Conservation (phyloP, 2,797 vertebrate genomes). For the Heteromormyrus szaboi region DNA sequence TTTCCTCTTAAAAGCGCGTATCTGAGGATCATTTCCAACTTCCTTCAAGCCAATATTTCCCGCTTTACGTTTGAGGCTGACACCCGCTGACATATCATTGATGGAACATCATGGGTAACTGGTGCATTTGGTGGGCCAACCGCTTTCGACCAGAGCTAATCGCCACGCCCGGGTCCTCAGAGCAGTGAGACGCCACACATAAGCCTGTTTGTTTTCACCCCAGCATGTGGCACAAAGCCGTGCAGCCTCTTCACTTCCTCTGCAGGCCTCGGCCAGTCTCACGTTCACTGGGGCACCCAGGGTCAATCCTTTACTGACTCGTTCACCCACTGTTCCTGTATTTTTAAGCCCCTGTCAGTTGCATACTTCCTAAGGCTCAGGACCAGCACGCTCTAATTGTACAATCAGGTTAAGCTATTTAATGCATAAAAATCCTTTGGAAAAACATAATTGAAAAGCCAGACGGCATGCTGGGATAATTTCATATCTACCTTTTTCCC, state of each 20-base stretch:
- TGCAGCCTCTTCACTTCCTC: not conserved
- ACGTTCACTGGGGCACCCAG: not conserved
- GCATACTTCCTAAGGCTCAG: not conserved
- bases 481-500: constrained; percentile 18
- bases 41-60: not conserved
- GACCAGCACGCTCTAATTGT: constrained; percentile 3
- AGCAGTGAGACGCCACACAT: not conserved
- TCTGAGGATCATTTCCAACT: not conserved
- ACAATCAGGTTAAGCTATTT: constrained; percentile 14
- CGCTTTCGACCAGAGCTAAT: not conserved
- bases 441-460: constrained; percentile 21
- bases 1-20: not conserved
- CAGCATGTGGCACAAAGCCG: not conserved
- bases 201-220: constrained; percentile 5
- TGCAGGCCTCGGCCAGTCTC: not conserved
- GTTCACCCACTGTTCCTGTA: not conserved
- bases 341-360: not conserved
- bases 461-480: constrained; percentile 4
- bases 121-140: not conserved
- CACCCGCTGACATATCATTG: not conserved
- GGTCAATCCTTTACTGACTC: not conserved
- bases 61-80: not conserved
- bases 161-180: not conserved
- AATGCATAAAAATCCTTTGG: constrained; percentile 9
- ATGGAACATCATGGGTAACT: not conserved